Evolutionary conservation across 2,797 vertebrate genomes (phyloP).

Genomic region (Hydrocynus forskahlii): DNA sequence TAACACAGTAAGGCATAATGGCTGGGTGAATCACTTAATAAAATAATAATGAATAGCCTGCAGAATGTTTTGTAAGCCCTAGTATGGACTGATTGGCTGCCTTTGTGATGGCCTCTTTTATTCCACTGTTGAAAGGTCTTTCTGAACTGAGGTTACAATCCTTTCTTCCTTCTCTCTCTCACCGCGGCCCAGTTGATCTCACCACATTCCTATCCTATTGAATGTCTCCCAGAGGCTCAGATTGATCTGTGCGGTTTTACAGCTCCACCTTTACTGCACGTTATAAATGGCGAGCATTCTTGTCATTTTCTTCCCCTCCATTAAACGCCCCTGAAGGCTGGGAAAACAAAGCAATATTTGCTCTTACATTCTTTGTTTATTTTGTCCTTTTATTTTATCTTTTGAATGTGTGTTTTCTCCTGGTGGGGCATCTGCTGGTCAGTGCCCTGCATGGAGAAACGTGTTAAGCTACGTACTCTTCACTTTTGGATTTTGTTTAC

Average conservation of each 20-base stretch:
- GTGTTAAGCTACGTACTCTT: constrained; percentile 56
- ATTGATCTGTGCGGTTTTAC: constrained; percentile 55
- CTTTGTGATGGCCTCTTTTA: neutral
- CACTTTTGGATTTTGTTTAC: constrained; percentile 77
- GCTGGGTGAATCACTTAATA: too few species aligned
- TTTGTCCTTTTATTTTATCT: constrained; percentile 57
- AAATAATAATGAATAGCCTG: too few species aligned
- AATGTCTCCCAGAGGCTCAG: constrained; percentile 58
- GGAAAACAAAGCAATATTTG: constrained; percentile 1
- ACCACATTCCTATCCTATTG: constrained; percentile 61
- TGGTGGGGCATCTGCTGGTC: constrained; percentile 86
- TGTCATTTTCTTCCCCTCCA: constrained; percentile 51
- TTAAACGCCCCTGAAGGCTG: constrained; percentile 25
- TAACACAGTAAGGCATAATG: too few species aligned
- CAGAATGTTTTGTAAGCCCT: too few species aligned
- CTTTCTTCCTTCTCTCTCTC: constrained; percentile 40
- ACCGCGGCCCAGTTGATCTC: constrained; percentile 59
- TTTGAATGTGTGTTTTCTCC: constrained; percentile 66
- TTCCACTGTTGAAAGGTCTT: constrained; percentile 50
- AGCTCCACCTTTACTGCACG: constrained; percentile 61
- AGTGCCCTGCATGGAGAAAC: constrained; percentile 73
- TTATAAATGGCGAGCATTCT: constrained; percentile 61
- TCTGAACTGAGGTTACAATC: constrained; percentile 26
- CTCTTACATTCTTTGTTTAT: constrained; percentile 17
- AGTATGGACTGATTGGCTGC: too few species aligned